phyloP scores from a whole-genome alignment of 2,797 vertebrate species.

The Neosilurus hyrtlii region DNA sequence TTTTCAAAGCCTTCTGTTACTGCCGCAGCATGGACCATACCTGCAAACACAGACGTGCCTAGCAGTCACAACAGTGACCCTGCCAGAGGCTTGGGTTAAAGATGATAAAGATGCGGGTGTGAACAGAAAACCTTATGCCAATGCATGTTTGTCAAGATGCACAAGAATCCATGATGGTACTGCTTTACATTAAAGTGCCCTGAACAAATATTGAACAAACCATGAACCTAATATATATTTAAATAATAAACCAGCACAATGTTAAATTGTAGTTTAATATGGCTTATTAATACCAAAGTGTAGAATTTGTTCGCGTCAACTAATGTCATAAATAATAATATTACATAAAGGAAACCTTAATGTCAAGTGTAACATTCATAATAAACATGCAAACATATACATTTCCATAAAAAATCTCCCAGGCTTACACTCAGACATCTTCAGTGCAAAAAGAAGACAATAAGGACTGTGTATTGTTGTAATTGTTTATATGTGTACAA shows the following conservation, averaged over 20 bases:
- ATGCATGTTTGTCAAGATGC: neutral
- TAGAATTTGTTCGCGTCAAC: neutral
- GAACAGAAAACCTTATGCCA: conserved; percentile 6
- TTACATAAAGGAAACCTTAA: neutral
- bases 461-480: neutral
- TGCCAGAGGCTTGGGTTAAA: neutral
- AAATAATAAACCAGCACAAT: neutral
- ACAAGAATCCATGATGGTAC: neutral
- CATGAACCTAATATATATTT: neutral
- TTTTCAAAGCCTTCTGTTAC: conserved; percentile 79
- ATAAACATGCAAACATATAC: conserved; percentile 8
- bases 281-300: neutral
- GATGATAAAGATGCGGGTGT: neutral
- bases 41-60: conserved; percentile 64
- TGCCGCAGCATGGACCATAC: conserved; percentile 71
- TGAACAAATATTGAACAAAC: neutral
- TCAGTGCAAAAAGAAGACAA: neutral
- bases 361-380: neutral
- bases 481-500: conserved; percentile 16
- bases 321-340: neutral
- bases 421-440: neutral
- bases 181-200: conserved; percentile 27
- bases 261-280: neutral
- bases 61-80: conserved; percentile 28
- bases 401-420: neutral